A percentile compares a stretch with the other conserved stretches of the same genome.
These are phyloP conservation scores for Drosophila paulistorum DNA, from an alignment of 1,140 invertebrate genomes.

Conservation along the genomic window DNA sequence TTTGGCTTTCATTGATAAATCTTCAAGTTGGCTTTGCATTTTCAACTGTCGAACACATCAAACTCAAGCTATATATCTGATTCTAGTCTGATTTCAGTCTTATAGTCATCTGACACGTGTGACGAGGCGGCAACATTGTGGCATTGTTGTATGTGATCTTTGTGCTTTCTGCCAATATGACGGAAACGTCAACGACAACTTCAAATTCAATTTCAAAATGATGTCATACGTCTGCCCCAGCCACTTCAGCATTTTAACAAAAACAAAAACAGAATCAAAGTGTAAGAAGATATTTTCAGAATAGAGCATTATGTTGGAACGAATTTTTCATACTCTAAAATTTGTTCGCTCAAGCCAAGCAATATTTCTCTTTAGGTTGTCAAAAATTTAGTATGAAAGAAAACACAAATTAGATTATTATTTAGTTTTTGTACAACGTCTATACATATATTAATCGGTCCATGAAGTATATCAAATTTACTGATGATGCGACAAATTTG, in stretches of 20 bases:
- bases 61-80: no score
- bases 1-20: no score
- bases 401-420: no score
- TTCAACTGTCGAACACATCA: no score
- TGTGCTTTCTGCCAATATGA: not conserved
- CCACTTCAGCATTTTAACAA: not conserved
- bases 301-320: not conserved
- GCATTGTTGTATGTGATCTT: not conserved
- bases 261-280: not conserved
- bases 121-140: not conserved
- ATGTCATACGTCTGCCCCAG: constrained; percentile 1
- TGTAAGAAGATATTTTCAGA: not conserved
- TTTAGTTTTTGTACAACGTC: no score
- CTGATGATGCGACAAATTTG: not conserved
- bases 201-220: not conserved
- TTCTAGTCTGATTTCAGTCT: no score
- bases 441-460: not conserved
- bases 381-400: no score
- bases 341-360: no score
- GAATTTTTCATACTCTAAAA: not conserved
- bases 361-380: no score
- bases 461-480: not conserved
- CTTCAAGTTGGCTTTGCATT: no score
- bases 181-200: not conserved
- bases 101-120: not conserved